Percentiles rank a stretch among this genome's conserved stretches.
Evolutionary conservation across 2,888 invertebrate genomes (phyloP).

Genomic region (Heliconius sara): DNA sequence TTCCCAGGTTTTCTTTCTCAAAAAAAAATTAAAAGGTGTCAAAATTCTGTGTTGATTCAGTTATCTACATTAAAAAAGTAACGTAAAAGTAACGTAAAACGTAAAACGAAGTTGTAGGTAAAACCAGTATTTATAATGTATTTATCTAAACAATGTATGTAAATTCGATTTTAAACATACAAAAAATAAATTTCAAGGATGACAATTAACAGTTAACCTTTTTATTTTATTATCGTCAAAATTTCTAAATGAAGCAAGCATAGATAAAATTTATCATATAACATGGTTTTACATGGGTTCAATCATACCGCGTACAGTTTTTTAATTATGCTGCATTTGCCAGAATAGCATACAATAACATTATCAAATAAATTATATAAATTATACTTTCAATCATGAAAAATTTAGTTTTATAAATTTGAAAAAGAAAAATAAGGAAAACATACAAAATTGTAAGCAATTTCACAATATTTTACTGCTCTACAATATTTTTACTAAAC

Average conservation of each 20-base stretch:
- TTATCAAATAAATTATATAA: too few relatives aligned
- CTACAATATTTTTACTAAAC: constrained; percentile 3
- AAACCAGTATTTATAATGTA: constrained; percentile 5
- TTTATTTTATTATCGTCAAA: background rate
- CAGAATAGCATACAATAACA: too few relatives aligned
- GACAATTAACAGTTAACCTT: background rate
- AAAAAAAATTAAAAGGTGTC: too few relatives aligned
- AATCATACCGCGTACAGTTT: too few relatives aligned
- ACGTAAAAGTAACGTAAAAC: background rate
- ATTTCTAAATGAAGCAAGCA: background rate
- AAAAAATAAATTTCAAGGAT: constrained; percentile 8
- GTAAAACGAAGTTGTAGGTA: background rate
- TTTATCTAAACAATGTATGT: constrained; percentile 12
- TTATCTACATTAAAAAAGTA: background rate
- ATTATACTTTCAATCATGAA: too few relatives aligned
- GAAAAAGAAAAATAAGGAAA: background rate
- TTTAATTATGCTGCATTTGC: too few relatives aligned
- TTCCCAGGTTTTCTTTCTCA: too few relatives aligned
- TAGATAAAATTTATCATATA: background rate
- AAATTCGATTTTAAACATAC: background rate
- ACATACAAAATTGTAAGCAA: background rate
- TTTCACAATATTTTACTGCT: background rate
- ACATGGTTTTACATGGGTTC: background rate
- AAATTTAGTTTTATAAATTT: too few relatives aligned
- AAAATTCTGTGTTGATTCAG: too few relatives aligned